Evolutionary conservation across 2,888 invertebrate genomes (phyloP).

Genomic region (Nymphalis polychloros): DNA sequence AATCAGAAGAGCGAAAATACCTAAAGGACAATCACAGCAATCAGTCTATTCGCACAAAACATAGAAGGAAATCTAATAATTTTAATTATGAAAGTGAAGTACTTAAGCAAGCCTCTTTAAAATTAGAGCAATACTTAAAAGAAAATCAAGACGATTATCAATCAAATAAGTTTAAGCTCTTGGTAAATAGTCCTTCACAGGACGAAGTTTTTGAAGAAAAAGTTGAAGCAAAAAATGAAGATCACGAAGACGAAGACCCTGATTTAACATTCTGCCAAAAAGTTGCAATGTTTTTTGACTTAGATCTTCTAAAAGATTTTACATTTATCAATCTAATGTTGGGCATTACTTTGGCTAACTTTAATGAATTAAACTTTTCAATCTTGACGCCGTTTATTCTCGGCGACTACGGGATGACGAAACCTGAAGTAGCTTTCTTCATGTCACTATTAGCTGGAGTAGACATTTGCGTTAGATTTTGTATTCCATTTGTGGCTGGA

Average conservation of each 20-base stretch:
- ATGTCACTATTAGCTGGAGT: conserved; percentile 86
- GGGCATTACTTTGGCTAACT: conserved; percentile 86
- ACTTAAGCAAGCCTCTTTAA: conserved; percentile 79
- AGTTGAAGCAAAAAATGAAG: conserved; percentile 42
- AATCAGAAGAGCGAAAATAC: conserved; percentile 70
- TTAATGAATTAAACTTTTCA: conserved; percentile 87
- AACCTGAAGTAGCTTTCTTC: conserved; percentile 83
- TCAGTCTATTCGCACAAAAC: conserved; percentile 62
- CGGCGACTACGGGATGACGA: conserved; percentile 84
- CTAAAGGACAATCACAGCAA: conserved; percentile 75
- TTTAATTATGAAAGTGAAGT: conserved; percentile 83
- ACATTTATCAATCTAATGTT: conserved; percentile 86
- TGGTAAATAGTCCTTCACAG: conserved; percentile 58
- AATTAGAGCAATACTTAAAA: conserved; percentile 76
- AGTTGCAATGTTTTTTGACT: conserved; percentile 85
- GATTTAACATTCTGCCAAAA: conserved; percentile 77
- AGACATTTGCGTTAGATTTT: conserved; percentile 84
- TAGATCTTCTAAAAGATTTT: conserved; percentile 85
- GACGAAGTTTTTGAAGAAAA: conserved; percentile 59
- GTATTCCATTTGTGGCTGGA: conserved; percentile 85
- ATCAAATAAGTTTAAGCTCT: conserved; percentile 57
- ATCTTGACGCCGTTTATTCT: conserved; percentile 87
- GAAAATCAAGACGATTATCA: conserved; percentile 58
- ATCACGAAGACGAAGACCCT: conserved; percentile 57
- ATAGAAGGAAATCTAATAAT: conserved; percentile 77